These are phyloP conservation scores for Nebria brevicollis DNA, from an alignment of 2,888 invertebrate genomes.

Conservation along the genomic window DNA sequence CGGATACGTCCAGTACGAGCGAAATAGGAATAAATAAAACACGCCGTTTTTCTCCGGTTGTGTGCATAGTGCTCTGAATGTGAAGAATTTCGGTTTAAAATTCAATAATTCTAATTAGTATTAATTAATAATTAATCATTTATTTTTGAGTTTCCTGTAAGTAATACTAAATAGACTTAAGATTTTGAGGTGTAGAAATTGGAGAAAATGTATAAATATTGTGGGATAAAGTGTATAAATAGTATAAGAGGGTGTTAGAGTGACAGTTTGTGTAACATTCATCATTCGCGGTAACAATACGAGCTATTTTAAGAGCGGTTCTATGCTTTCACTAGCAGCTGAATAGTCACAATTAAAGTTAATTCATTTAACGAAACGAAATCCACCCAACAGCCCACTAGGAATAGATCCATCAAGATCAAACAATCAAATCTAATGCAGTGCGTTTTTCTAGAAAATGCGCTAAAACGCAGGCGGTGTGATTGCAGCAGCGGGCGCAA, in stretches of 20 bases:
- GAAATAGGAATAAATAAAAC: not conserved
- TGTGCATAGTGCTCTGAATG: not conserved
- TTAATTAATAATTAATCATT: not conserved
- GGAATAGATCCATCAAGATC: no score
- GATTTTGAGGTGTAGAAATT: no score
- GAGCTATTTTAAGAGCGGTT: not conserved
- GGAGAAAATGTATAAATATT: no score
- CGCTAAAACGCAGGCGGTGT: no score
- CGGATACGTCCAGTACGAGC: slow-evolving; percentile 27
- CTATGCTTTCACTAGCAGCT: not conserved
- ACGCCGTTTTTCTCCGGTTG: not conserved
- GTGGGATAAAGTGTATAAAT: no score
- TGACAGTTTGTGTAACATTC: not conserved
- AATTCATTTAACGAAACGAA: not conserved
- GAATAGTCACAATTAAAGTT: not conserved
- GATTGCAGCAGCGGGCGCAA: no score
- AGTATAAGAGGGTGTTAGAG: no score
- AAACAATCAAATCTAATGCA: no score
- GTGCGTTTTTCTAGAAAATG: no score
- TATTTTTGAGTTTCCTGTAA: no score
- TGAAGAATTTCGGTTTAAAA: not conserved
- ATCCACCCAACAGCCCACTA: no score
- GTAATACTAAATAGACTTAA: no score
- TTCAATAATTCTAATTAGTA: not conserved
- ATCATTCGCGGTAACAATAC: not conserved